Evolutionary conservation across 2,888 invertebrate genomes (phyloP).

Genomic region (Deladenus siricidicola): DNA sequence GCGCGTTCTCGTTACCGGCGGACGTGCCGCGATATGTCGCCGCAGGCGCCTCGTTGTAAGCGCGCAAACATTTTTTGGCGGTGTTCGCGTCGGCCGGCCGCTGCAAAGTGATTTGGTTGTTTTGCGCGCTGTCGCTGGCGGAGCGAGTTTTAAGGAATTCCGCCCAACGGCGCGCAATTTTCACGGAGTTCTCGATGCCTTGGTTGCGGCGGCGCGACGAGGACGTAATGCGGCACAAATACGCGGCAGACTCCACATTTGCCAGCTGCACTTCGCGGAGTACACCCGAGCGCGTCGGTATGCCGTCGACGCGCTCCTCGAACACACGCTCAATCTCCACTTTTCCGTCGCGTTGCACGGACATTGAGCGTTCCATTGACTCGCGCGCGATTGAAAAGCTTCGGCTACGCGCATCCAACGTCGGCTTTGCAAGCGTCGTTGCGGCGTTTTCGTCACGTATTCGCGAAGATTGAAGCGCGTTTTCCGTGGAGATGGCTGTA

Average conservation of each 20-base stretch:
- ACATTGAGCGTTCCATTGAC: neutral
- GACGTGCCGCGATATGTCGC: neutral
- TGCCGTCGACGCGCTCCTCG: neutral
- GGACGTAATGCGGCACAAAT: slow-evolving; percentile 4
- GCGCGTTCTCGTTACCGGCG: neutral
- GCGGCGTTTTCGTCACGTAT: neutral
- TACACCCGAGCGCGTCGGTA: neutral
- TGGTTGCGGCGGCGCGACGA: neutral
- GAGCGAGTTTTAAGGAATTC: neutral
- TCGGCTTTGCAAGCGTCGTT: too few relatives aligned
- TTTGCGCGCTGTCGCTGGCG: neutral
- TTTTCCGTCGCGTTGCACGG: neutral
- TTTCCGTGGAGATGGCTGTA: neutral
- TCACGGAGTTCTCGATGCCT: neutral
- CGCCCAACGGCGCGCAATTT: neutral
- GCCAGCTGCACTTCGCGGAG: slow-evolving; percentile 2
- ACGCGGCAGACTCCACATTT: slow-evolving; percentile 6
- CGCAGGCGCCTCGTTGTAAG: too few relatives aligned
- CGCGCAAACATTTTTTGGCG: too few relatives aligned
- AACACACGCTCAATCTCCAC: neutral
- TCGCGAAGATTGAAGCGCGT: neutral
- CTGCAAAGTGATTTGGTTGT: neutral
- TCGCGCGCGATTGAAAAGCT: neutral
- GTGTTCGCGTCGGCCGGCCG: neutral
- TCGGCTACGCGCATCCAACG: too few relatives aligned